Percentiles rank a stretch among this genome's conserved stretches.
phyloP scores from a whole-genome alignment of 2,888 invertebrate species.

The Catocala fraxini region DNA sequence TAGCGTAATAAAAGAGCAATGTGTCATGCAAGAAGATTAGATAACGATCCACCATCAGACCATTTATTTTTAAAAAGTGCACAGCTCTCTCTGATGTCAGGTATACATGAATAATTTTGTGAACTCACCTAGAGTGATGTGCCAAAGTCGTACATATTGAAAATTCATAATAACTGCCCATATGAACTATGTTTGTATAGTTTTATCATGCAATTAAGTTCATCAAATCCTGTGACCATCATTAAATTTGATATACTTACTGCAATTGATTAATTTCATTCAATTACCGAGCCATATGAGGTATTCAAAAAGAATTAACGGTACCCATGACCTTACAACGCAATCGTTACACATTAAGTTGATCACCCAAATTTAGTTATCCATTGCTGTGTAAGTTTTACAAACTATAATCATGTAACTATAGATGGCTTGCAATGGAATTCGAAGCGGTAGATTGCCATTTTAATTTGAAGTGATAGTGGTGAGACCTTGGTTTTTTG shows the following conservation, averaged over 20 bases:
- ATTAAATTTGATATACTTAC: constrained; percentile 28
- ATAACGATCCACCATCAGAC: no score
- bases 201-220: background rate
- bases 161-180: no score
- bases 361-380: constrained; percentile 6
- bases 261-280: constrained; percentile 58
- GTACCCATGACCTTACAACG: constrained; percentile 27
- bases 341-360: constrained; percentile 10
- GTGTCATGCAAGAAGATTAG: no score
- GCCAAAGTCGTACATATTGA: no score
- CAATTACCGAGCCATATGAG: constrained; percentile 65
- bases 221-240: constrained; percentile 15
- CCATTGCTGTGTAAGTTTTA: constrained; percentile 21
- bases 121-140: no score
- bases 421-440: constrained; percentile 30
- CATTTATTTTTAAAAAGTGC: no score
- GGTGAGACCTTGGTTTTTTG: constrained; percentile 48
- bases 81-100: no score
- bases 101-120: no score
- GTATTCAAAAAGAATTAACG: constrained; percentile 67
- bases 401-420: background rate
- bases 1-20: no score
- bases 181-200: no score
- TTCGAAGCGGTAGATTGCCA: constrained; percentile 12
- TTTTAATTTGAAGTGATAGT: constrained; percentile 28